A percentile compares a stretch with the other conserved stretches of the same genome.
phyloP scores from a whole-genome alignment of 2,797 vertebrate genomes.

The Esox lucius region DNA sequence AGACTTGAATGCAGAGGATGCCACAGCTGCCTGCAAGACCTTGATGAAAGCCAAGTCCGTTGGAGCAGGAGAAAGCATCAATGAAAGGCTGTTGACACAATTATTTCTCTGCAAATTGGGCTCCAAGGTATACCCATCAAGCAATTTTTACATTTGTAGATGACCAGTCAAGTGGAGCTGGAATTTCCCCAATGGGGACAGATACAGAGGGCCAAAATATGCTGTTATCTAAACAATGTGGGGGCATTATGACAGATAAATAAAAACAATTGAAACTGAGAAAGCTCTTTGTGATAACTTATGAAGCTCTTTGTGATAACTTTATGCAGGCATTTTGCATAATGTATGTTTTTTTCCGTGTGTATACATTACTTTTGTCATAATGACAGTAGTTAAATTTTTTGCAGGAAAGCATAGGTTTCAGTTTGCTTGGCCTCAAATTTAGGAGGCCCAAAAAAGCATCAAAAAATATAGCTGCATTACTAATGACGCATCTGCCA shows the following conservation, averaged over 20 bases:
- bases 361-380: not conserved
- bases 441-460: no score
- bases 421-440: no score
- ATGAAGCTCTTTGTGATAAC: not conserved
- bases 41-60: conserved; percentile 3
- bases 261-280: not conserved
- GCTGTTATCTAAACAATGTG: not conserved
- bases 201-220: not conserved
- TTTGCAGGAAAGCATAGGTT: not conserved
- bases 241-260: not conserved
- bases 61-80: not conserved
- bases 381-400: not conserved
- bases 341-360: not conserved
- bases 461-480: no score
- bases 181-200: not conserved
- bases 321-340: not conserved
- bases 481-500: no score
- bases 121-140: no score
- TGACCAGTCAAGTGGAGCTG: not conserved
- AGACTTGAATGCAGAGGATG: not conserved
- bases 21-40: not conserved
- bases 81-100: not conserved
- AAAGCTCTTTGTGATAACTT: not conserved
- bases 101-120: conserved; percentile 1
- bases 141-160: no score